Evolutionary conservation across 2,797 vertebrate genomes (phyloP).

Genomic region (Podarcis siculus): DNA sequence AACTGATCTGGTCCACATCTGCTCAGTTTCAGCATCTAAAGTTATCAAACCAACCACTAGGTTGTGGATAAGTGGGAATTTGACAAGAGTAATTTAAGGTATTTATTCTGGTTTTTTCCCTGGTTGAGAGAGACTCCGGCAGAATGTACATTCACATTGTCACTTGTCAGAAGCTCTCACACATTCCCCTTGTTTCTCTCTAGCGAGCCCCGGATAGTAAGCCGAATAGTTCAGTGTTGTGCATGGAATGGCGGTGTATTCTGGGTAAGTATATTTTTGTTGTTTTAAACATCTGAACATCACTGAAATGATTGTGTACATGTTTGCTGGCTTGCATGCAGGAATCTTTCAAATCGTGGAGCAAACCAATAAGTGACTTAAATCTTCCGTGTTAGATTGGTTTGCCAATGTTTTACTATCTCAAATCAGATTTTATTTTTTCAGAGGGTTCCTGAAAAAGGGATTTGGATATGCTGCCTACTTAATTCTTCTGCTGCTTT

Average conservation of each 20-base stretch:
- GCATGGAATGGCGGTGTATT: conserved; percentile 99
- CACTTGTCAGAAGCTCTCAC: not conserved
- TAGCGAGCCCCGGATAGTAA: conserved; percentile 94
- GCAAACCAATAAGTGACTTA: not conserved
- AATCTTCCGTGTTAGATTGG: not conserved
- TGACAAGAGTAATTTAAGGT: not conserved
- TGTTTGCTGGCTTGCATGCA: not conserved
- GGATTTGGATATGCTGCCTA: not conserved
- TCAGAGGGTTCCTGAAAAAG: no score
- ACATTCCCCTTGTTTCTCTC: conserved; percentile 30
- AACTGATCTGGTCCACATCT: not conserved
- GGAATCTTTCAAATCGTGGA: not conserved
- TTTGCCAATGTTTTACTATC: not conserved
- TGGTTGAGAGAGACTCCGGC: not conserved
- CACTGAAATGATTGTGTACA: not conserved
- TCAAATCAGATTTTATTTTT: not conserved
- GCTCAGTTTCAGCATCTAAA: not conserved
- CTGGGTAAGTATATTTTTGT: conserved; percentile 83
- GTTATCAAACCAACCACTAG: not conserved
- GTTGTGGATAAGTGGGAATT: not conserved
- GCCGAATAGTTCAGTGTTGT: conserved; percentile 96
- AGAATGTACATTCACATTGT: not conserved
- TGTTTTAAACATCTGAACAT: not conserved
- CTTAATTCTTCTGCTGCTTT: not conserved
- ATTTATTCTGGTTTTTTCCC: not conserved